Evolutionary conservation across 2,113 vertebrate species (phyloP).

Genomic region (Hyperopisus bebe): DNA sequence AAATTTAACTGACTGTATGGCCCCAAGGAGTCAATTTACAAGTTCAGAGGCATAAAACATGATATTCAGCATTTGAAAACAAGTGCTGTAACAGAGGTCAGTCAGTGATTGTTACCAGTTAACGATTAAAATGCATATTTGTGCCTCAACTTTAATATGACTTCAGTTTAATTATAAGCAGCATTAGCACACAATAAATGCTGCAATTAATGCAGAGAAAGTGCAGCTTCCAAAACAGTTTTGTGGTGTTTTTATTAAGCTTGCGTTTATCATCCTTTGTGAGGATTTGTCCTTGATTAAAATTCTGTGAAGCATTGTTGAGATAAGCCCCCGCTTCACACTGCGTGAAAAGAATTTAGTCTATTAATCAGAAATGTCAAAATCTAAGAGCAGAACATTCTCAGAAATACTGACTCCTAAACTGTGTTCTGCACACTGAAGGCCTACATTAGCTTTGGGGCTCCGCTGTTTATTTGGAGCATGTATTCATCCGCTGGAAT

Average conservation of each 20-base stretch:
- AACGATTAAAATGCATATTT: slow-evolving; percentile 11
- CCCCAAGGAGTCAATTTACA: neutral
- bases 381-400: slow-evolving; percentile 15
- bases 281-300: slow-evolving; percentile 17
- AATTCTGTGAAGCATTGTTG: slow-evolving; percentile 22
- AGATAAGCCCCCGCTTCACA: slow-evolving; percentile 1
- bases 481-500: neutral
- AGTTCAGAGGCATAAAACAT: neutral
- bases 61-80: slow-evolving; percentile 4
- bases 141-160: neutral
- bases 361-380: slow-evolving; percentile 19
- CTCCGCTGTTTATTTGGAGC: neutral
- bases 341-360: slow-evolving; percentile 9
- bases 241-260: slow-evolving; percentile 2
- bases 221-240: slow-evolving; percentile 7
- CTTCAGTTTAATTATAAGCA: slow-evolving; percentile 13
- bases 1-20: neutral
- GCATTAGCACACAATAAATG: slow-evolving; percentile 7
- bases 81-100: neutral
- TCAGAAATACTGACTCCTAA: neutral
- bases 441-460: neutral
- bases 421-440: neutral
- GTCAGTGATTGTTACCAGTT: neutral
- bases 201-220: slow-evolving; percentile 21
- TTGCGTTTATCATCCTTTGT: slow-evolving; percentile 13